Percentiles rank a stretch among this genome's conserved stretches.
Conservation (phyloP, 2,888 invertebrate species). For the Tridacna crocea region DNA sequence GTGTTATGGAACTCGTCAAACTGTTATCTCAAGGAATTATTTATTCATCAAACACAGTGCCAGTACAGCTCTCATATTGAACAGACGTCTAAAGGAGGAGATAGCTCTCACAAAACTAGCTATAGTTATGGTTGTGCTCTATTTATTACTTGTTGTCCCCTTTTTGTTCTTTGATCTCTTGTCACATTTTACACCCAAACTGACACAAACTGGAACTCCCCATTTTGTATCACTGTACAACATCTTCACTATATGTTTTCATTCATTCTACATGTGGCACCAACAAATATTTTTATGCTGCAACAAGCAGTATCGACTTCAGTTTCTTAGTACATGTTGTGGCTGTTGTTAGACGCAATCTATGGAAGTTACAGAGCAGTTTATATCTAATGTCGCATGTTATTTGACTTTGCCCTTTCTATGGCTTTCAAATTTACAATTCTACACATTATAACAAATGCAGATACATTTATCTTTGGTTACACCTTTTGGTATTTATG, state of each 20-base stretch:
- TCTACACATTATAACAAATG: no score
- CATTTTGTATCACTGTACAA: constrained; percentile 73
- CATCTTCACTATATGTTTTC: constrained; percentile 78
- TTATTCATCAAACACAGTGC: constrained; percentile 73
- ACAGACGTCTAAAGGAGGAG: constrained; percentile 77
- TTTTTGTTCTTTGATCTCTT: constrained; percentile 74
- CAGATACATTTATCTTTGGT: no score
- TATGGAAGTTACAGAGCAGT: background rate
- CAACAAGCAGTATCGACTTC: constrained; percentile 78
- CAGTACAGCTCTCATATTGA: constrained; percentile 72
- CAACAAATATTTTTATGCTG: constrained; percentile 81
- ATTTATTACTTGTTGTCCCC: constrained; percentile 79
- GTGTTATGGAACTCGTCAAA: constrained; percentile 69
- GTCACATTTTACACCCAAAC: constrained; percentile 64
- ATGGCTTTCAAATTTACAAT: no score
- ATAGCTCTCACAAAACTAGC: constrained; percentile 75
- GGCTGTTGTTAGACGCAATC: constrained; percentile 71
- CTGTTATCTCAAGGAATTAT: constrained; percentile 70
- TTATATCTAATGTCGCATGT: no score
- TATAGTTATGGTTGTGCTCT: constrained; percentile 74
- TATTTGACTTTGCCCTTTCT: no score
- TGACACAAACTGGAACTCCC: constrained; percentile 65
- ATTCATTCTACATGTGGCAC: constrained; percentile 78
- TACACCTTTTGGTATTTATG: no score
- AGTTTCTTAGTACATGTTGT: constrained; percentile 77